phyloP scores from a whole-genome alignment of 2,888 invertebrate genomes.

The Tyria jacobaeae region DNA sequence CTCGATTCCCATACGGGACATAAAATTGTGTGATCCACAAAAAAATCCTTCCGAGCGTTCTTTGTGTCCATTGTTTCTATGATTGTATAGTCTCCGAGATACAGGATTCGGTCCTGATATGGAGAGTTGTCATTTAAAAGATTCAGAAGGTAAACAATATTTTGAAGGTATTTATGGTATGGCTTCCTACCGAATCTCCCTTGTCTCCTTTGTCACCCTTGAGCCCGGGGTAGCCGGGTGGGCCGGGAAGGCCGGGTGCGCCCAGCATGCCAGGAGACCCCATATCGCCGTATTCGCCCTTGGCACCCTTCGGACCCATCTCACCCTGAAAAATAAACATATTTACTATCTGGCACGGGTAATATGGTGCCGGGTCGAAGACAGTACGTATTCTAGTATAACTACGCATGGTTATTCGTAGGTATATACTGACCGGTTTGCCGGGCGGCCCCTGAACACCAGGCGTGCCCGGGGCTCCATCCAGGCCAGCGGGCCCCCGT shows the following conservation, averaged over 20 bases:
- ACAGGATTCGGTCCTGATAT: no score
- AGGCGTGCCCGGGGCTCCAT: slow-evolving; percentile 92
- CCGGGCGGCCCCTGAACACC: slow-evolving; percentile 96
- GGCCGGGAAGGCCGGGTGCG: slow-evolving; percentile 94
- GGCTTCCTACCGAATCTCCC: slow-evolving; percentile 94
- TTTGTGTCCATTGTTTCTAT: no score
- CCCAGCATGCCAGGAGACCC: slow-evolving; percentile 98
- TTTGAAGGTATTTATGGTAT: neutral
- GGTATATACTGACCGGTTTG: slow-evolving; percentile 87
- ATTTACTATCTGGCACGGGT: neutral
- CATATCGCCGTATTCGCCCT: slow-evolving; percentile 96
- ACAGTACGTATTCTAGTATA: neutral
- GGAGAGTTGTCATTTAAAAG: no score
- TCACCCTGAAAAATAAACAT: slow-evolving; percentile 87
- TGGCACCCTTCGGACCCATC: slow-evolving; percentile 94
- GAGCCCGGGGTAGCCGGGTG: slow-evolving; percentile 94
- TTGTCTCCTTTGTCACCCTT: slow-evolving; percentile 97
- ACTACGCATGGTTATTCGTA: neutral
- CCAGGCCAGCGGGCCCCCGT: slow-evolving; percentile 90
- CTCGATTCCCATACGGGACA: no score
- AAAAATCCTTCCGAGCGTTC: no score
- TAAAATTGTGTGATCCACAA: no score
- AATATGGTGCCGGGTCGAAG: neutral
- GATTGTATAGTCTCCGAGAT: no score
- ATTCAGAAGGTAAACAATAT: no score